Base-by-base conservation (phyloP, 2,113 vertebrate species). In the Prionailurus bengalensis region DNA sequence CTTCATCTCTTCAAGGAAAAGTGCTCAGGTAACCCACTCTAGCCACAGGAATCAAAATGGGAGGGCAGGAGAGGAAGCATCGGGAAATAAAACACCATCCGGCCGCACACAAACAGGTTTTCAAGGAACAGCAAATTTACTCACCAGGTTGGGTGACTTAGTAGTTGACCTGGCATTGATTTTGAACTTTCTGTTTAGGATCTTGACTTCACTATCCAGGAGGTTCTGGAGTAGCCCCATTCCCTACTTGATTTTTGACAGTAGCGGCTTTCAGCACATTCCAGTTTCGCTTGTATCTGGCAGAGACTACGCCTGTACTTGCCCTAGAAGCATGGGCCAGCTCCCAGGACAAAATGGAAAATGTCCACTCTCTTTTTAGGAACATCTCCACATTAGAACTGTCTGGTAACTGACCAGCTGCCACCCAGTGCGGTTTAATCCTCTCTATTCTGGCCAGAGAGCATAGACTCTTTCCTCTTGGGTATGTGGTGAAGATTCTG, bases 401-500 rank as follows among this genome's bases (percentile, higher is more conserved):
- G 36, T 96, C 95, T 95, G 95, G 87, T 97, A 97, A 98, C 97
- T 98, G 98, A 98, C 98, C 98, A 98, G 98, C 98, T 99, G 98
- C 98, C 97, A 97, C 97, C 85, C 92, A 82, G 96, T 83, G 81
- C 98, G 98, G 96, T 90, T 98, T 98, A 99, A 99, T 98, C 98
- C 97, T 97, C 95, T 98, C 96, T 97, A 91, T 97, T 97, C 96
- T 98, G 98, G 96, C 96, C 96, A 92, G 83, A 95, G 97, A 98
- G 97, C 85, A 82, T 21, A 78, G 87, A 97, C 92, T 98, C 84
- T 65, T 98, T 96, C 97, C 97, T 98, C 65, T 97, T 96, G 87
- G 0, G 1, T 97, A 98, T 95, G 93, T 97, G 98, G 97, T 97
- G 94, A 98, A 97, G 94, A 97, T 97, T 95, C 91, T 95, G 94